phyloP scores from a whole-genome alignment of 2,888 invertebrate species.

The Cyclophora albipunctata region DNA sequence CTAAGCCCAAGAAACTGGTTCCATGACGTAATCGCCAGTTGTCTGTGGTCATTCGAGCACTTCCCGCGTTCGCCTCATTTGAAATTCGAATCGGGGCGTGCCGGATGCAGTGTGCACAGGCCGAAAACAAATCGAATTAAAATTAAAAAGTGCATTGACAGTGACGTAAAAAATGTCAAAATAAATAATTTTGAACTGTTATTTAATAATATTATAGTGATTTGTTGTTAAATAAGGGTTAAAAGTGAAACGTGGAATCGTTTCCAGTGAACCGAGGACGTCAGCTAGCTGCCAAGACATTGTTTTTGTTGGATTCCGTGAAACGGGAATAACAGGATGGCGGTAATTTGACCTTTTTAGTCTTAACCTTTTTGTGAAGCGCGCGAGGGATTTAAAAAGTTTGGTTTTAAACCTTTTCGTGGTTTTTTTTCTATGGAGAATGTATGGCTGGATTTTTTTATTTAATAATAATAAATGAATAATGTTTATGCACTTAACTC shows the following conservation, averaged over 20 bases:
- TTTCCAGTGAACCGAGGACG: no score
- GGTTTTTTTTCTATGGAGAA: no score
- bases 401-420: background rate
- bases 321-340: conserved; percentile 3
- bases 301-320: conserved; percentile 4
- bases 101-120: conserved; percentile 1
- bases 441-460: no score
- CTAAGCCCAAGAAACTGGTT: background rate
- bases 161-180: conserved; percentile 1
- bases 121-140: background rate
- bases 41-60: background rate
- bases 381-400: background rate
- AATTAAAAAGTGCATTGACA: background rate
- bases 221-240: background rate
- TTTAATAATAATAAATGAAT: no score
- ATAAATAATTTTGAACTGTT: background rate
- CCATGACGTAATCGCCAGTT: background rate
- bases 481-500: no score
- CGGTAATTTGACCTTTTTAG: conserved; percentile 2
- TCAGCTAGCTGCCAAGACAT: background rate
- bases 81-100: conserved; percentile 6
- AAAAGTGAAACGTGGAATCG: background rate
- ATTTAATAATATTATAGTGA: conserved; percentile 1
- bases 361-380: no score
- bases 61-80: conserved; percentile 4